A percentile compares a stretch with the other conserved stretches of the same genome.
Evolutionary conservation across 2,113 vertebrate species (phyloP).

Genomic region (Chaetops frenatus): DNA sequence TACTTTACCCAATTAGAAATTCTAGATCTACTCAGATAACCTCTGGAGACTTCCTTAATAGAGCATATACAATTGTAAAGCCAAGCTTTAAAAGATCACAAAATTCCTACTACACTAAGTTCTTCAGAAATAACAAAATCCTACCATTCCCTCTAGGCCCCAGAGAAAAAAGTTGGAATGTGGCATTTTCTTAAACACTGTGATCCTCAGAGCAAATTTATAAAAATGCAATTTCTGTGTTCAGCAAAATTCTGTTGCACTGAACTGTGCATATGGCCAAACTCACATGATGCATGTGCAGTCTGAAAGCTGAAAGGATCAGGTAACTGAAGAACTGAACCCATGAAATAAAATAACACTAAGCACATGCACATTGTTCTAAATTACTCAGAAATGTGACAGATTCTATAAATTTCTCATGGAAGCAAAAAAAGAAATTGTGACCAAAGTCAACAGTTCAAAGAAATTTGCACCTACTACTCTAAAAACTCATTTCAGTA

Average conservation of each 20-base stretch:
- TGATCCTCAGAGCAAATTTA: background rate
- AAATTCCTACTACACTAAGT: background rate
- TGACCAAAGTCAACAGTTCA: background rate
- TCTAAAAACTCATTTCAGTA: background rate
- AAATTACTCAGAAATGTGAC: background rate
- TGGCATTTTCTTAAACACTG: background rate
- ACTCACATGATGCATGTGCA: background rate
- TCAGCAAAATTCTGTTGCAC: background rate
- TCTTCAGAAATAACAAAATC: background rate
- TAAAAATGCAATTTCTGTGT: background rate
- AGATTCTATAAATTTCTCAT: background rate
- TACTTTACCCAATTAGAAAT: background rate
- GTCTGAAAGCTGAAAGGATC: background rate
- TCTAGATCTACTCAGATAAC: background rate
- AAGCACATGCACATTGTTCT: background rate
- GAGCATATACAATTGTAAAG: background rate
- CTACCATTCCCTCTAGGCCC: background rate
- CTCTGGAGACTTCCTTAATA: background rate
- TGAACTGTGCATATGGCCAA: background rate
- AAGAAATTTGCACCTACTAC: background rate
- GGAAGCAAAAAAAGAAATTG: background rate
- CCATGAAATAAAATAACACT: background rate
- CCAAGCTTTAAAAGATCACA: background rate
- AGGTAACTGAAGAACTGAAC: background rate
- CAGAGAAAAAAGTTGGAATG: background rate